These are phyloP conservation scores for Hemibagrus guttatus DNA, from an alignment of 2,797 vertebrate genomes.

Conservation along the genomic window DNA sequence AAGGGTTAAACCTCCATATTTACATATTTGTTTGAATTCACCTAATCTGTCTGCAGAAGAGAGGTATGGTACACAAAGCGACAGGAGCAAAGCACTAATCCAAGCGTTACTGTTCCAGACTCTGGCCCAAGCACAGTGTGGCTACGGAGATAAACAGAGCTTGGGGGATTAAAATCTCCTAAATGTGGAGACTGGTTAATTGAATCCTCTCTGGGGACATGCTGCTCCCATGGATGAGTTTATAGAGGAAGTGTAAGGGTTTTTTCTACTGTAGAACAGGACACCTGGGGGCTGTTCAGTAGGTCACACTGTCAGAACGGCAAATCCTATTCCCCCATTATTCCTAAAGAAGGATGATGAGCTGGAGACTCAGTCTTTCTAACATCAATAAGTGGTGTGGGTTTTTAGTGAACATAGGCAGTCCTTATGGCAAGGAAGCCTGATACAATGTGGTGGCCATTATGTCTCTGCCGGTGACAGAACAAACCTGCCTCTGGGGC, in stretches of 20 bases:
- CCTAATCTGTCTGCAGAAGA: constrained; percentile 64
- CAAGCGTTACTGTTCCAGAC: constrained; percentile 61
- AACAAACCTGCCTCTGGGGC: constrained; percentile 50
- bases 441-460: constrained; percentile 58
- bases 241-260: constrained; percentile 13
- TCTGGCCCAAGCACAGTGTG: constrained; percentile 65
- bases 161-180: constrained; percentile 74
- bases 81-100: constrained; percentile 59
- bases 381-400: constrained; percentile 50
- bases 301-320: constrained; percentile 68
- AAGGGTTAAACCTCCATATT: constrained; percentile 56
- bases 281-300: constrained; percentile 62
- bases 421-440: constrained; percentile 51
- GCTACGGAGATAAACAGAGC: constrained; percentile 70
- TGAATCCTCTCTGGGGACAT: constrained; percentile 72
- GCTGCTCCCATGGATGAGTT: constrained; percentile 15
- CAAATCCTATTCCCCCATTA: constrained; percentile 65
- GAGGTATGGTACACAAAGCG: constrained; percentile 57
- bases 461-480: constrained; percentile 55
- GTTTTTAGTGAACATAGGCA: constrained; percentile 57
- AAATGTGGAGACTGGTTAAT: constrained; percentile 72
- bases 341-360: constrained; percentile 70
- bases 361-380: constrained; percentile 64
- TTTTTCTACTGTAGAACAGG: constrained; percentile 44
- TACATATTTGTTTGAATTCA: constrained; percentile 41